Evolutionary conservation across 2,797 vertebrate genomes (phyloP).

Genomic region (Lacerta agilis): DNA sequence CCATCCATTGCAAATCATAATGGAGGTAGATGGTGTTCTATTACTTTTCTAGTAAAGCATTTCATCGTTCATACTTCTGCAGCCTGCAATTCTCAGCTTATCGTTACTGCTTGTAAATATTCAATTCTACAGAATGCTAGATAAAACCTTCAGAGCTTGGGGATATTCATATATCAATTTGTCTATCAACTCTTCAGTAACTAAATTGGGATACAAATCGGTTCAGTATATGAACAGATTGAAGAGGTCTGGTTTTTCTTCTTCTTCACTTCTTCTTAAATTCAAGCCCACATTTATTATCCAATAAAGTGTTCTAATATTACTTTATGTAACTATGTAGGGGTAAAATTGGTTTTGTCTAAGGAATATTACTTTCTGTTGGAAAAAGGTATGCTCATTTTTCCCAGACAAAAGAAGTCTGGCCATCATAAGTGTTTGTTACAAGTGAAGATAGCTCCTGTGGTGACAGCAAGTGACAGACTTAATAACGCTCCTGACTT

Average conservation of each 20-base stretch:
- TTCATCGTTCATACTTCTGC: slow-evolving; percentile 39
- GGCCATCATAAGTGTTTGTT: slow-evolving; percentile 48
- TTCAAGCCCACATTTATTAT: slow-evolving; percentile 40
- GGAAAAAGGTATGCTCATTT: slow-evolving; percentile 48
- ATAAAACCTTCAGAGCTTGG: slow-evolving; percentile 36
- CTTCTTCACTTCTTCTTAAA: slow-evolving; percentile 50
- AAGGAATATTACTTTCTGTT: slow-evolving; percentile 59
- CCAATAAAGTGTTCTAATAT: slow-evolving; percentile 41
- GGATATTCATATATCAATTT: slow-evolving; percentile 27
- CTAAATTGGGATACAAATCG: slow-evolving; percentile 36
- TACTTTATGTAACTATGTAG: slow-evolving; percentile 41
- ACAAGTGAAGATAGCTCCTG: slow-evolving; percentile 53
- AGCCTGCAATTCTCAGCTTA: slow-evolving; percentile 32
- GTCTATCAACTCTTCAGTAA: not conserved
- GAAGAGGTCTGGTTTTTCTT: slow-evolving; percentile 36
- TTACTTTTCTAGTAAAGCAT: slow-evolving; percentile 36
- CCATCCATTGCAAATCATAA: slow-evolving; percentile 37
- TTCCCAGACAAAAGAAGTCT: slow-evolving; percentile 42
- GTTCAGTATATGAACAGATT: slow-evolving; percentile 47
- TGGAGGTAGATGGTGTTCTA: not conserved
- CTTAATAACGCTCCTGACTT: slow-evolving; percentile 49
- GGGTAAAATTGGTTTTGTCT: slow-evolving; percentile 54
- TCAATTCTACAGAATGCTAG: slow-evolving; percentile 53
- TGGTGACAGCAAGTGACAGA: slow-evolving; percentile 58
- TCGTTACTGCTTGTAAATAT: slow-evolving; percentile 52